A percentile compares a stretch with the other conserved stretches of the same genome.
These are phyloP conservation scores for Metalampra italica DNA, from an alignment of 2,888 invertebrate species.

Conservation along the genomic window DNA sequence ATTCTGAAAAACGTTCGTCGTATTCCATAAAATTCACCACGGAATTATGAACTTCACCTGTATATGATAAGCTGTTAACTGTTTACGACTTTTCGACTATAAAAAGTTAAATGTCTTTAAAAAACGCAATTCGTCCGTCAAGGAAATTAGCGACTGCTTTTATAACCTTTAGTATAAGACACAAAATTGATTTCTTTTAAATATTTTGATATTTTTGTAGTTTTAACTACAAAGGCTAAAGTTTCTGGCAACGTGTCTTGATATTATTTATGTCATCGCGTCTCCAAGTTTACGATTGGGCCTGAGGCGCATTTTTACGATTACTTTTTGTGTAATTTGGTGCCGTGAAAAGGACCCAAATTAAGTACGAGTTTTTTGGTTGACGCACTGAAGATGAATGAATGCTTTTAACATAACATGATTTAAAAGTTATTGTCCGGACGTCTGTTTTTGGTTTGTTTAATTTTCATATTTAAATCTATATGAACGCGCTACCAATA, in stretches of 20 bases:
- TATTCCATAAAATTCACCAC: slow-evolving; percentile 38
- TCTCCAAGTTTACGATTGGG: slow-evolving; percentile 48
- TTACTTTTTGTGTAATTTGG: slow-evolving; percentile 54
- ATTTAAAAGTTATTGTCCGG: slow-evolving; percentile 9
- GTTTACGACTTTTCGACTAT: slow-evolving; percentile 38
- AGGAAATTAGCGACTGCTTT: neutral
- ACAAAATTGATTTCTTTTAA: neutral
- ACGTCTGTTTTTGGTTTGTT: neutral
- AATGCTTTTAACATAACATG: slow-evolving; percentile 16
- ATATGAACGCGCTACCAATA: no score
- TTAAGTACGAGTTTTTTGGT: slow-evolving; percentile 30
- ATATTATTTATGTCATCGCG: slow-evolving; percentile 70
- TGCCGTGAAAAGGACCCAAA: slow-evolving; percentile 42
- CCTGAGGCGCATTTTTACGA: slow-evolving; percentile 48
- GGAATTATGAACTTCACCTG: slow-evolving; percentile 41
- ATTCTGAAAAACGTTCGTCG: slow-evolving; percentile 9
- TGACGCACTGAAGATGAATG: slow-evolving; percentile 18
- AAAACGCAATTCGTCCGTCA: slow-evolving; percentile 5
- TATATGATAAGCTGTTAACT: slow-evolving; percentile 44
- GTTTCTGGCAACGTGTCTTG: slow-evolving; percentile 49
- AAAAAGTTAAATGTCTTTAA: slow-evolving; percentile 26
- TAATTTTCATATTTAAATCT: neutral
- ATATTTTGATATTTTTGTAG: neutral
- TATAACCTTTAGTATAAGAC: neutral
- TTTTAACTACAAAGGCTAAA: slow-evolving; percentile 17